These are phyloP conservation scores for Cephus rjabovi DNA, from an alignment of 2,888 invertebrate species.

Conservation along the genomic window DNA sequence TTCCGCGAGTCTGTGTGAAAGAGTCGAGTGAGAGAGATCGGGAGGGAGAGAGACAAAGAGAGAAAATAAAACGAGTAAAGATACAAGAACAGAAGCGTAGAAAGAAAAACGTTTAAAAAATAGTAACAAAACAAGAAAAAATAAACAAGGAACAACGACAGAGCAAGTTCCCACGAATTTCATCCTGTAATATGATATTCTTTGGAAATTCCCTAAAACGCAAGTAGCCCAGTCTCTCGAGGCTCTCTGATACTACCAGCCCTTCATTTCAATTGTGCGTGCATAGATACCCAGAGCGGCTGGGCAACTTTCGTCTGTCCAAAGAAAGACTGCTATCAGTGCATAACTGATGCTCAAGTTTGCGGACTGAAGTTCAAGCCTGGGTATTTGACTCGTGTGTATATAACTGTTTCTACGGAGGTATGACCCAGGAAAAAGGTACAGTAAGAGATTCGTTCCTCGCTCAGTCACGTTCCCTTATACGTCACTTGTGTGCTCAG, in stretches of 20 bases:
- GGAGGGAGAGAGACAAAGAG: not conserved
- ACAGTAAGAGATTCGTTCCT: not conserved
- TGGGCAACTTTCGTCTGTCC: not conserved
- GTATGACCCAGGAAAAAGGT: not conserved
- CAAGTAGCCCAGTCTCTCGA: not conserved
- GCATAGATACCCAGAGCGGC: not conserved
- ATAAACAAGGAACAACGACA: not conserved
- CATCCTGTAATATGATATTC: not conserved
- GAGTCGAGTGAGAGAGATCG: not conserved
- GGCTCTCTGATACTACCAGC: not conserved
- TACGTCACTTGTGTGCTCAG: not conserved
- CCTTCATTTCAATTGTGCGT: not conserved
- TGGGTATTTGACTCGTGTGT: not conserved
- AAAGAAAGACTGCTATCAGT: slow-evolving; percentile 3
- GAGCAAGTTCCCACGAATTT: not conserved
- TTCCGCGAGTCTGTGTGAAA: not conserved
- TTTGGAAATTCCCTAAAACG: not conserved
- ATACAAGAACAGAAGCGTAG: not conserved
- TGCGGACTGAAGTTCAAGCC: slow-evolving; percentile 9
- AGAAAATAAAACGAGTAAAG: not conserved
- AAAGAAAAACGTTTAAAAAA: no score
- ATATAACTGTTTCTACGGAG: not conserved
- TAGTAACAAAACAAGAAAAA: not conserved
- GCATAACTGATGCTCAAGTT: slow-evolving; percentile 7
- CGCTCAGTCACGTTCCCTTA: not conserved